These are phyloP conservation scores for Tamandua tetradactyla DNA, from an alignment of 2,797 vertebrate genomes.

Conservation along the genomic window DNA sequence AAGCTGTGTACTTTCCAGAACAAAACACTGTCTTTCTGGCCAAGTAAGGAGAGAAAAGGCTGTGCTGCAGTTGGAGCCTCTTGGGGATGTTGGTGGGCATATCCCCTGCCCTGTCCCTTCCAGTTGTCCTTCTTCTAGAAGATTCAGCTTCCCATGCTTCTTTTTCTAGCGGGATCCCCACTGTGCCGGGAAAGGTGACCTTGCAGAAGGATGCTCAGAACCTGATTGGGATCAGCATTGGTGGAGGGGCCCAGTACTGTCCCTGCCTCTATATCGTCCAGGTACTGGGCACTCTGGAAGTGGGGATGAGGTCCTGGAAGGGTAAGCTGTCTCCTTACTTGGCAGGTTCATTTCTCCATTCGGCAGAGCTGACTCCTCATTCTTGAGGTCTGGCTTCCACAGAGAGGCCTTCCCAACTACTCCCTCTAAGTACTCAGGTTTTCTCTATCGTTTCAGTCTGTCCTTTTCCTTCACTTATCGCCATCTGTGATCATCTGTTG, in stretches of 20 bases:
- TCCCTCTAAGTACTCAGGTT: background rate
- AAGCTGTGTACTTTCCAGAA: background rate
- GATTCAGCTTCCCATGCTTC: background rate
- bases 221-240: constrained; percentile 98
- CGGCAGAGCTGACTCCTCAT: background rate
- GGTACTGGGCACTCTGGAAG: constrained; percentile 83
- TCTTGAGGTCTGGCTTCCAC: background rate
- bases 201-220: constrained; percentile 96
- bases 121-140: background rate
- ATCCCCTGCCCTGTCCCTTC: accelerated
- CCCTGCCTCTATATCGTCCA: constrained; percentile 99
- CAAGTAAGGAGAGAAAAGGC: background rate
- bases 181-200: constrained; percentile 95
- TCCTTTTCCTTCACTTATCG: background rate
- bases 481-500: background rate
- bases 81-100: too few species aligned
- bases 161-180: constrained; percentile 93
- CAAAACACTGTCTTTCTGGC: background rate
- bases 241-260: constrained; percentile 97
- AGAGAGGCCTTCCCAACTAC: background rate
- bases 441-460: background rate
- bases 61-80: background rate
- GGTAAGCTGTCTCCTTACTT: background rate
- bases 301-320: background rate
- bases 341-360: background rate